Evolutionary conservation across 2,888 invertebrate species (phyloP), one percentile per base, ranked within the genome.

Genomic region (Nephrocerus scutellatus): DNA sequence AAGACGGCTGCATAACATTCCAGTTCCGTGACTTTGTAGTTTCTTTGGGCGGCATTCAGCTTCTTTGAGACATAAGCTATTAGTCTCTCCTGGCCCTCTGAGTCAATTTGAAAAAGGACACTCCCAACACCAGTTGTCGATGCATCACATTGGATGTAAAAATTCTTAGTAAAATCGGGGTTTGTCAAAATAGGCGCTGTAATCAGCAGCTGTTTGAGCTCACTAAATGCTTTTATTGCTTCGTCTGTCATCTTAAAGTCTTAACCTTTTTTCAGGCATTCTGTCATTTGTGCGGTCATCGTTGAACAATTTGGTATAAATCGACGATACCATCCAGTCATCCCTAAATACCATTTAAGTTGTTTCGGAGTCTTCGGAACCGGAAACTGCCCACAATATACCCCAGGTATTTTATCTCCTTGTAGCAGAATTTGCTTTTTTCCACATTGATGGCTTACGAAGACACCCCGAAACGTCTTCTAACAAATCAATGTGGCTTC

Each of bases 1-100:
- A 37, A 12, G 2, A 44, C 30, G 3, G 35, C 44, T 2, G 45
- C 39, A 13, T 30, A 9, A 21, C 38, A 46, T 14, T 42, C 40
- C 2, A 33, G 23, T 28, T 41, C 39, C 5, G 41, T 36, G 0
- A 41, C 37, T 3, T 30, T 43, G 13, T 38, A 42, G 12, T 42
- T 42, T 15, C 31, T 28, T 16, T 42, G 41, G 3, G 32, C 28
- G 2, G 24, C 21, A 10, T 41, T 41, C 2, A 41, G 24, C 20
- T 41, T 41, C 14, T 37, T 9, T 4, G 40, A 40, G 1, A 39
- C 34, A 19, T 29, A 39, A 8, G 35, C 28, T 18, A 35, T 26
- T 18, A 36, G 40, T 7, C 23, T 36, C 16, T 44, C 40, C 5
- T 34, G 30, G 2, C 31, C 34, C 4, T 40, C 24, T 5, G 28